phyloP scores from a whole-genome alignment of 2,113 vertebrate genomes.

The Aegotheles bennettii region DNA sequence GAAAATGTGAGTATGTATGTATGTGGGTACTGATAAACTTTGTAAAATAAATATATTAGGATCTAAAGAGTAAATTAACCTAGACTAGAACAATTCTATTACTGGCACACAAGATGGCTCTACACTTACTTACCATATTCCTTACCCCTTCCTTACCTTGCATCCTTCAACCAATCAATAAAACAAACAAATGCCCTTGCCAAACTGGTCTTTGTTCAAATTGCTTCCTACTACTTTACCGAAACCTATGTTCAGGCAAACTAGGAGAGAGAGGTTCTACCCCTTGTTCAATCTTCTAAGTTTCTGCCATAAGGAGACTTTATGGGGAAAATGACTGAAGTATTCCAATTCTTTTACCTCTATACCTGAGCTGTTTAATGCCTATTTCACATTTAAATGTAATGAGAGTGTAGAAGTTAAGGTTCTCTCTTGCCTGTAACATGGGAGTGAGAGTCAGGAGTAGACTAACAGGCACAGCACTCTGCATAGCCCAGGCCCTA shows the following conservation, averaged over 20 bases:
- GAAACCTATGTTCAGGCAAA: not conserved
- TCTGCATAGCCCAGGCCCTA: not conserved
- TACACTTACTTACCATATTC: not conserved
- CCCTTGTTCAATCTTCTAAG: not conserved
- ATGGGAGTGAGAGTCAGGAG: not conserved
- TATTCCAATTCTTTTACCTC: not conserved
- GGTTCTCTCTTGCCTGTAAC: not conserved
- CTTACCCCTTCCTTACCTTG: not conserved
- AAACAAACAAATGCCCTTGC: not conserved
- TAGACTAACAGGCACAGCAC: not conserved
- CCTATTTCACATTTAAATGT: not conserved
- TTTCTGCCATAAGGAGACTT: not conserved
- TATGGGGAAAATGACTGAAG: not conserved
- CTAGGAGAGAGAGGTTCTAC: not conserved
- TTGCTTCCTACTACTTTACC: not conserved
- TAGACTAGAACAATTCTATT: not conserved
- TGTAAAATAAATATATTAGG: not conserved
- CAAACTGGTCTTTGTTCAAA: not conserved
- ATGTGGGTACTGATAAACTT: not conserved
- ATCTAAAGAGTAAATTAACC: not conserved
- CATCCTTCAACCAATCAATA: accelerated
- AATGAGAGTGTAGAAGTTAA: not conserved
- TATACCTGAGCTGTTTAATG: not conserved
- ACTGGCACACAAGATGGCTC: not conserved
- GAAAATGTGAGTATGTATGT: not conserved